A percentile compares a stretch with the other conserved stretches of the same genome.
Evolutionary conservation across 2,888 invertebrate species (phyloP).

Genomic region (Seira ritae): DNA sequence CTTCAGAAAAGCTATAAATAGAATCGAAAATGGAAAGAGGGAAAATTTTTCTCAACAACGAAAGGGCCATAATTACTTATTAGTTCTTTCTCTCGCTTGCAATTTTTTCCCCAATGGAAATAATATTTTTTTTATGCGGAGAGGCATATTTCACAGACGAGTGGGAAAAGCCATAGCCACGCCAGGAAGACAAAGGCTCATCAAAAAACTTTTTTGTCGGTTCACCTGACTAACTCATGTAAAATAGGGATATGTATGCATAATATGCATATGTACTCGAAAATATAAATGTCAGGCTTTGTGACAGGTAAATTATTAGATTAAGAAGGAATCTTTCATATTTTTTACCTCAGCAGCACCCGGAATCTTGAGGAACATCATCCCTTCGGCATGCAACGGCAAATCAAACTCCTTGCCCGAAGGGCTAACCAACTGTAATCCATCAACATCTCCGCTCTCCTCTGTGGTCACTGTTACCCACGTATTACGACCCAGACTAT

Average conservation of each 20-base stretch:
- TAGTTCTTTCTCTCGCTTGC: slow-evolving; percentile 18
- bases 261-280: too few relatives aligned
- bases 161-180: background rate
- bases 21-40: too few relatives aligned
- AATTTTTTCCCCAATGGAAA: slow-evolving; percentile 40
- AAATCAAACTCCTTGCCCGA: slow-evolving; percentile 73
- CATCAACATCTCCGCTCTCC: slow-evolving; percentile 74
- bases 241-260: too few relatives aligned
- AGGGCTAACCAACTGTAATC: slow-evolving; percentile 73
- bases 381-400: slow-evolving; percentile 73
- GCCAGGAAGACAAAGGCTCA: slow-evolving; percentile 19
- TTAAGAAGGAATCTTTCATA: slow-evolving; percentile 25
- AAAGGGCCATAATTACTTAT: slow-evolving; percentile 32
- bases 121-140: background rate
- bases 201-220: background rate
- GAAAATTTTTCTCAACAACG: background rate
- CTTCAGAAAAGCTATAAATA: slow-evolving; percentile 39
- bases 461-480: slow-evolving; percentile 73
- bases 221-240: too few relatives aligned
- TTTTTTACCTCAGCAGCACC: slow-evolving; percentile 72
- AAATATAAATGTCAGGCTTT: slow-evolving; percentile 48
- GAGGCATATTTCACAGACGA: slow-evolving; percentile 36
- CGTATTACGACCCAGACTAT: slow-evolving; percentile 72
- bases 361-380: slow-evolving; percentile 72
- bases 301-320: slow-evolving; percentile 64